Evolutionary conservation across 2,797 vertebrate genomes (phyloP).

Genomic region (Xiphorhynchus erythropygius): DNA sequence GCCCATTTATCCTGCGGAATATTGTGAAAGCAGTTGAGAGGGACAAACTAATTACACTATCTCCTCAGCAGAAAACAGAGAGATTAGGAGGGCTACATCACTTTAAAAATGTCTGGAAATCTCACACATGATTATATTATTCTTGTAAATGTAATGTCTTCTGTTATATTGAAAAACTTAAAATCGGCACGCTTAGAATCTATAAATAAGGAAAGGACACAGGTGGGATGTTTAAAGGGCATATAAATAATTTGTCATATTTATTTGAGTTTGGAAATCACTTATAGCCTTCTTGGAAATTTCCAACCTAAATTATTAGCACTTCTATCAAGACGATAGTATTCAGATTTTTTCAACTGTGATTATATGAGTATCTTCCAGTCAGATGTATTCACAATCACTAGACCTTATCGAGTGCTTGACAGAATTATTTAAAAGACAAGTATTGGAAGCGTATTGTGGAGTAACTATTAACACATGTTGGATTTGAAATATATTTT

Average conservation of each 20-base stretch:
- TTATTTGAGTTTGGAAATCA: background rate
- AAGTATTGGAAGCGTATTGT: background rate
- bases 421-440: background rate
- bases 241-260: background rate
- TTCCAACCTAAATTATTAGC: background rate
- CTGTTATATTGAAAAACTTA: background rate
- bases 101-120: slow-evolving; percentile 9
- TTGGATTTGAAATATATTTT: background rate
- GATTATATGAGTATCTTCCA: background rate
- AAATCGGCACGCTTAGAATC: background rate
- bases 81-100: background rate
- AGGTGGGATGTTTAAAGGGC: background rate
- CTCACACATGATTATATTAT: background rate
- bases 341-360: background rate
- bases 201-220: background rate
- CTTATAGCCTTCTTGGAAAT: background rate
- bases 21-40: slow-evolving; percentile 38
- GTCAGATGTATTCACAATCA: background rate
- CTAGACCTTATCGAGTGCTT: background rate
- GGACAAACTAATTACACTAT: slow-evolving; percentile 59
- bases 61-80: slow-evolving; percentile 18
- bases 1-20: slow-evolving; percentile 39
- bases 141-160: background rate
- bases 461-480: background rate
- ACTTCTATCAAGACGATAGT: background rate